Percentiles rank a stretch among this genome's conserved stretches.
Conservation (phyloP, 2,113 vertebrate species). For the Grantiella picta region DNA sequence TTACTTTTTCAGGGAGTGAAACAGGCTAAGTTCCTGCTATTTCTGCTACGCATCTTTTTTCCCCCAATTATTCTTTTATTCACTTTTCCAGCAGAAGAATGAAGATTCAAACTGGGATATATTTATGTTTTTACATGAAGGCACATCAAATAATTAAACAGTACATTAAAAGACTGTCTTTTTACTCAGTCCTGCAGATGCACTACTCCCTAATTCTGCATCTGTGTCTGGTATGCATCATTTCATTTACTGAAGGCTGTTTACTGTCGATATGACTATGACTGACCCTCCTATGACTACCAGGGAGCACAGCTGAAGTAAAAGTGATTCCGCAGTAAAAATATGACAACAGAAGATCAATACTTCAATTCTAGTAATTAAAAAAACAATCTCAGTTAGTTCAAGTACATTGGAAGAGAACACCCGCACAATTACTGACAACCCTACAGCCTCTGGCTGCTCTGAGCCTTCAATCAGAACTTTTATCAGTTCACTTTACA, state of each 20-base stretch:
- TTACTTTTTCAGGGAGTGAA: neutral
- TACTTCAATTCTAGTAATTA: neutral
- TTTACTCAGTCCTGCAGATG: neutral
- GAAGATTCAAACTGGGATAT: neutral
- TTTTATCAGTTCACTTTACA: rapidly evolving
- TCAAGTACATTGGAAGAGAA: neutral
- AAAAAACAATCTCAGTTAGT: neutral
- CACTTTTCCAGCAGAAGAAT: neutral
- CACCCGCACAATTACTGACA: rapidly evolving
- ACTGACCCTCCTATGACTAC: neutral
- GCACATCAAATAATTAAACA: neutral
- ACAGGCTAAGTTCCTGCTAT: neutral
- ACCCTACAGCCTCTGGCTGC: neutral
- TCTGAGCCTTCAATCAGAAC: rapidly evolving
- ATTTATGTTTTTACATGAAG: neutral
- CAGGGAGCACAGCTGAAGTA: neutral
- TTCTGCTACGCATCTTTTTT: neutral
- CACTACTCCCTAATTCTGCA: neutral
- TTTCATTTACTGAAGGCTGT: neutral
- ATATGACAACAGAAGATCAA: neutral
- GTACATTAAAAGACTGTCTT: neutral
- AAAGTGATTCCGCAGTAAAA: neutral
- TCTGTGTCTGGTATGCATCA: too few species aligned
- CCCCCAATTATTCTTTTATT: neutral
- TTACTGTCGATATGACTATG: neutral